These are phyloP conservation scores for Pteropus alecto DNA, from an alignment of 2,113 vertebrate species.

Conservation along the genomic window DNA sequence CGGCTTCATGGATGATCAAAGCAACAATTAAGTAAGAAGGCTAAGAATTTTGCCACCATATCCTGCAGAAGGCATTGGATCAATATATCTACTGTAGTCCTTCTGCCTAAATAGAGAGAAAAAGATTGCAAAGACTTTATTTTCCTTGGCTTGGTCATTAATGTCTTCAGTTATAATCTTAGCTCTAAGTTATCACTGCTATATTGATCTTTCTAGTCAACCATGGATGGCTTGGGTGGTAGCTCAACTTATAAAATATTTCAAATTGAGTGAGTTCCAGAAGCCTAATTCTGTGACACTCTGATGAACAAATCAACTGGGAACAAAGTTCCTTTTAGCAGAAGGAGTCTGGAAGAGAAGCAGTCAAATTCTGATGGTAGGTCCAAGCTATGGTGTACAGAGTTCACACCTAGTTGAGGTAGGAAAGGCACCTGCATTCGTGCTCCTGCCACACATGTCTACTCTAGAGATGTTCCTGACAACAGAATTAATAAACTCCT, in stretches of 20 bases:
- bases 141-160: background rate
- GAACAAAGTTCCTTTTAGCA: background rate
- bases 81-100: background rate
- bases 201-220: background rate
- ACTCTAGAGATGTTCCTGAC: background rate
- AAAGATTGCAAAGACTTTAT: background rate
- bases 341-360: background rate
- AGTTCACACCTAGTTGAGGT: background rate
- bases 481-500: background rate
- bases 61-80: background rate
- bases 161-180: background rate
- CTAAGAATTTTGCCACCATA: background rate
- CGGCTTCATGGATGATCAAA: background rate
- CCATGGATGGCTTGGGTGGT: background rate
- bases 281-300: background rate
- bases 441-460: background rate
- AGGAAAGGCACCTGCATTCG: fast-evolving
- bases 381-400: fast-evolving
- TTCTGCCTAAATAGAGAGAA: background rate
- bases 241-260: conserved; percentile 39
- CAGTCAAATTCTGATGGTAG: background rate
- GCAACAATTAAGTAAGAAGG: background rate
- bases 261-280: background rate
- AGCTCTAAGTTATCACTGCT: background rate
- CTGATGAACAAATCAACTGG: background rate